Percentiles rank a stretch among this genome's conserved stretches.
Evolutionary conservation across 2,888 invertebrate species (phyloP).

Genomic region (Cyaniris semiargus): DNA sequence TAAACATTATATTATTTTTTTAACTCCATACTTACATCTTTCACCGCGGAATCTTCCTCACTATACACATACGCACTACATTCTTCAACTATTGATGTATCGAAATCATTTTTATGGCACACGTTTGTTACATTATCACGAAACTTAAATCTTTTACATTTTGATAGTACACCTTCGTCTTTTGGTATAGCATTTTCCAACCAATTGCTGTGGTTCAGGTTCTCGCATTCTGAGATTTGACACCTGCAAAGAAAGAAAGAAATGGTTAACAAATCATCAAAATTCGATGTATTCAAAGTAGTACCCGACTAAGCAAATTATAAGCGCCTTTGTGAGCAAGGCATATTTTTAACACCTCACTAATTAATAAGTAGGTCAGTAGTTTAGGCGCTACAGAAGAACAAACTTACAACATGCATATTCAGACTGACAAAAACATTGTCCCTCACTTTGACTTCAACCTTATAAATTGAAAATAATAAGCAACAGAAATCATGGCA

Average conservation of each 20-base stretch:
- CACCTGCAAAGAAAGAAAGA: conserved; percentile 56
- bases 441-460: too few species aligned
- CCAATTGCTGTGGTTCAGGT: conserved; percentile 64
- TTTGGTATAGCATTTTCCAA: conserved; percentile 75
- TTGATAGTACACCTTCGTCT: conserved; percentile 62
- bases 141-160: conserved; percentile 65
- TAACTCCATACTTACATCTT: conserved; percentile 65
- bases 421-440: too few species aligned
- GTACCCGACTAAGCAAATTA: neutral
- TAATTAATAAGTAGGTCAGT: too few species aligned
- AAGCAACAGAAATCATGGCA: too few species aligned
- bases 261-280: neutral
- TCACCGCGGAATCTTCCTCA: conserved; percentile 72
- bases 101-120: conserved; percentile 65
- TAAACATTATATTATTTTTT: too few species aligned
- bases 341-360: too few species aligned
- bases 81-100: conserved; percentile 49
- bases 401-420: too few species aligned
- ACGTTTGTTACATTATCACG: conserved; percentile 38
- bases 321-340: too few species aligned
- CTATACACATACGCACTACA: conserved; percentile 47
- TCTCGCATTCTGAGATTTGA: conserved; percentile 55
- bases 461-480: too few species aligned
- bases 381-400: too few species aligned
- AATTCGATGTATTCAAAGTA: neutral